Conservation (phyloP, 2,888 invertebrate species). For the Melipona bicolor region DNA sequence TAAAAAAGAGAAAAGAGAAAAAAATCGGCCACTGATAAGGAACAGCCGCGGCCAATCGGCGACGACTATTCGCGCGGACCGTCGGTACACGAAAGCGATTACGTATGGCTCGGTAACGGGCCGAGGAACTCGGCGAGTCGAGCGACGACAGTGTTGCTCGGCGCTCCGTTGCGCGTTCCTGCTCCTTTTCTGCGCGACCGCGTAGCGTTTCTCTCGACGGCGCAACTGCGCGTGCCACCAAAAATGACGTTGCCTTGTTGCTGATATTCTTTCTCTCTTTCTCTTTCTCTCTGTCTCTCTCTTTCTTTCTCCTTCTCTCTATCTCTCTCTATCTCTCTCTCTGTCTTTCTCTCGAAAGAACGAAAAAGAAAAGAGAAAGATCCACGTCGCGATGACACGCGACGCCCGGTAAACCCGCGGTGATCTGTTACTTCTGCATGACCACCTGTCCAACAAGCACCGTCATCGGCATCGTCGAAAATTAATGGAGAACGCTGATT, state of each 20-base stretch:
- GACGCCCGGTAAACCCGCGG: constrained; percentile 44
- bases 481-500: neutral
- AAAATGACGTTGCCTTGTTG: constrained; percentile 29
- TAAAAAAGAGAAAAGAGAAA: neutral
- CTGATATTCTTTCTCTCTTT: neutral
- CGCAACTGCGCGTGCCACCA: constrained; percentile 36
- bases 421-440: constrained; percentile 58
- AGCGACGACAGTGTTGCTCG: constrained; percentile 61
- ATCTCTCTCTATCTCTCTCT: too few species aligned
- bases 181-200: constrained; percentile 45
- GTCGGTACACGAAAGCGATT: constrained; percentile 30
- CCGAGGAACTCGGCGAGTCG: constrained; percentile 14
- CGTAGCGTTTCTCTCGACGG: constrained; percentile 31
- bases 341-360: neutral
- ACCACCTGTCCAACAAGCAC: constrained; percentile 4
- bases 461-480: neutral
- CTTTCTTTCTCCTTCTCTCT: too few species aligned
- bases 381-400: constrained; percentile 27
- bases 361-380: neutral
- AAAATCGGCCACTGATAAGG: constrained; percentile 45
- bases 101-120: constrained; percentile 39
- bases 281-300: too few species aligned
- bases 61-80: neutral
- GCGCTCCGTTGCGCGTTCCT: constrained; percentile 63
- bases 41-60: constrained; percentile 48